Evolutionary conservation across 2,888 invertebrate species (phyloP).

Genomic region (Drosophila testacea): DNA sequence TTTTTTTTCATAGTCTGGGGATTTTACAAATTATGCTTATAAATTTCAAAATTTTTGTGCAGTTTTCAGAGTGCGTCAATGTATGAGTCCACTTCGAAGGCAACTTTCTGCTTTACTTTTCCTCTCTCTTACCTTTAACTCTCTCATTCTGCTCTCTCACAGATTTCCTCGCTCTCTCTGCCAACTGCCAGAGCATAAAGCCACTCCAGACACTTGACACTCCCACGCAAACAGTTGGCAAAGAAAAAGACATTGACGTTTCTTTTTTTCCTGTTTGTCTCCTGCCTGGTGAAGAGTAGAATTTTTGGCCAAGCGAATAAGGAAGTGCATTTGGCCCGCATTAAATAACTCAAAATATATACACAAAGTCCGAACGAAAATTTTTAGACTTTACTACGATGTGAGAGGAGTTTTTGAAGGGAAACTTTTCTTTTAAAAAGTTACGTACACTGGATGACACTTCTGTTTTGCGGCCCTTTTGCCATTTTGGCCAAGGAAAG

Average conservation of each 20-base stretch:
- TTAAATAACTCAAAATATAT: conserved; percentile 59
- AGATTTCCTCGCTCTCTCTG: background rate
- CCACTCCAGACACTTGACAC: conserved; percentile 39
- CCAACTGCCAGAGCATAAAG: conserved; percentile 20
- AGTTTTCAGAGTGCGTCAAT: background rate
- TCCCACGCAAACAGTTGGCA: conserved; percentile 28
- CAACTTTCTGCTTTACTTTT: background rate
- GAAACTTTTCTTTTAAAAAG: conserved; percentile 81
- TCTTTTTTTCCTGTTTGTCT: conserved; percentile 31
- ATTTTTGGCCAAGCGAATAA: conserved; percentile 34
- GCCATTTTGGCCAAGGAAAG: background rate
- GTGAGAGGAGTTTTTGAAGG: conserved; percentile 3
- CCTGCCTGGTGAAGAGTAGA: conserved; percentile 12
- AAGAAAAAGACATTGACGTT: conserved; percentile 35
- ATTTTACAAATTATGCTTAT: background rate
- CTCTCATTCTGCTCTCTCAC: background rate
- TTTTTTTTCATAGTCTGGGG: background rate
- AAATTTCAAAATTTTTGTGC: conserved; percentile 1
- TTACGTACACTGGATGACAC: conserved; percentile 77
- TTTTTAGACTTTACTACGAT: conserved; percentile 6
- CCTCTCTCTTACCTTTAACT: background rate
- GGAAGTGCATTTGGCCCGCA: conserved; percentile 54
- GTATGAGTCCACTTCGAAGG: conserved; percentile 3
- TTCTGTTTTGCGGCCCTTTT: conserved; percentile 38
- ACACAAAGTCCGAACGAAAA: conserved; percentile 53